Percentiles rank a stretch among this genome's conserved stretches.
phyloP scores from a whole-genome alignment of 2,797 vertebrate genomes.

The Girardinus metallicus region DNA sequence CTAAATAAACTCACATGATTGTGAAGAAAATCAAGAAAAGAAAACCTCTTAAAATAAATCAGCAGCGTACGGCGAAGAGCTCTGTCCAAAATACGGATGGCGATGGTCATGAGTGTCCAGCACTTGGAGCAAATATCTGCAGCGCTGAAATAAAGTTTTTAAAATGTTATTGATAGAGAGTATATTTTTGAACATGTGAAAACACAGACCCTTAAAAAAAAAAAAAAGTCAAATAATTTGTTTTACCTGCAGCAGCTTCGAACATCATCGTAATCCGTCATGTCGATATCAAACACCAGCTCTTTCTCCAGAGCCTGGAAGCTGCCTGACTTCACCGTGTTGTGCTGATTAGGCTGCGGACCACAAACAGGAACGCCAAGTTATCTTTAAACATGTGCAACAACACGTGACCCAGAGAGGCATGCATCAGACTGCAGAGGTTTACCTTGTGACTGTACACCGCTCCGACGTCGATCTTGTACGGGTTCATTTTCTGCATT shows the following conservation, averaged over 20 bases:
- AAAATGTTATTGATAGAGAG: not conserved
- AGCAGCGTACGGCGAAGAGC: slow-evolving; percentile 84
- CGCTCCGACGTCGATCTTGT: slow-evolving; percentile 95
- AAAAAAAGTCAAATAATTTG: not conserved
- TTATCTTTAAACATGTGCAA: not conserved
- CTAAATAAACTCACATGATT: not conserved
- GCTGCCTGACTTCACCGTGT: slow-evolving; percentile 91
- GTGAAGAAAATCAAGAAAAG: not conserved
- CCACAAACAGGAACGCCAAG: slow-evolving; percentile 4
- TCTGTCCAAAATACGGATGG: slow-evolving; percentile 88
- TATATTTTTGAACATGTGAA: not conserved
- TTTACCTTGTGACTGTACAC: slow-evolving; percentile 92
- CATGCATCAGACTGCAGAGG: too few species aligned
- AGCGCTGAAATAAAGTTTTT: slow-evolving; percentile 78
- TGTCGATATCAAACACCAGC: slow-evolving; percentile 97
- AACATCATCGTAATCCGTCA: slow-evolving; percentile 98
- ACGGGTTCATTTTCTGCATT: slow-evolving; percentile 92
- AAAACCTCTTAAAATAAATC: not conserved
- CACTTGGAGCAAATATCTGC: slow-evolving; percentile 95
- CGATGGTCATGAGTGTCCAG: slow-evolving; percentile 97
- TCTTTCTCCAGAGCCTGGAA: slow-evolving; percentile 97
- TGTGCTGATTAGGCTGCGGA: slow-evolving; percentile 91
- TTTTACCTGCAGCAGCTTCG: slow-evolving; percentile 92
- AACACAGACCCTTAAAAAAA: not conserved
- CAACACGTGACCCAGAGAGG: not conserved